Evolutionary conservation across 2,113 vertebrate genomes (phyloP).

Genomic region (Australoheros scitulus): DNA sequence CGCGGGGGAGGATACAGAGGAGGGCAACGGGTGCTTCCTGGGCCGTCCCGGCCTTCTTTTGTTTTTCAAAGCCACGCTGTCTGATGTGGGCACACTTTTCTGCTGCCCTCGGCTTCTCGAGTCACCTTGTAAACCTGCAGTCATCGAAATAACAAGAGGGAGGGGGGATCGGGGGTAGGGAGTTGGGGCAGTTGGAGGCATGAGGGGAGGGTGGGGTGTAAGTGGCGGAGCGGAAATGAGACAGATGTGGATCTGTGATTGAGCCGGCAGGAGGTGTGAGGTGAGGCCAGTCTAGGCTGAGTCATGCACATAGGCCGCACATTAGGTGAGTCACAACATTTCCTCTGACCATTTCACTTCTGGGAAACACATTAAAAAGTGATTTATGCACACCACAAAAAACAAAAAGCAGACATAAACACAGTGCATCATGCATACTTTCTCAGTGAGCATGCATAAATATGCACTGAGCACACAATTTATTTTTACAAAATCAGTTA

Average conservation of each 20-base stretch:
- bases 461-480: constrained; percentile 22
- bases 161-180: background rate
- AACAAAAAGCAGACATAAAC: constrained; percentile 30
- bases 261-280: constrained; percentile 73
- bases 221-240: constrained; percentile 62
- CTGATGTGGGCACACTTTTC: constrained; percentile 60
- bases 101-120: constrained; percentile 64
- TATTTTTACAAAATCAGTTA: constrained; percentile 37
- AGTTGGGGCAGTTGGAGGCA: background rate
- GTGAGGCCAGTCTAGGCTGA: constrained; percentile 71
- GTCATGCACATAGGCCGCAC: constrained; percentile 71
- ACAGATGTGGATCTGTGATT: constrained; percentile 76
- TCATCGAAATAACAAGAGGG: constrained; percentile 28
- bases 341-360: constrained; percentile 73
- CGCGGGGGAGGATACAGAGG: constrained; percentile 40
- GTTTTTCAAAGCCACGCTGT: constrained; percentile 79
- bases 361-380: constrained; percentile 72
- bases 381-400: constrained; percentile 57
- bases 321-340: constrained; percentile 78
- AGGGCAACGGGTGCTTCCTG: constrained; percentile 85
- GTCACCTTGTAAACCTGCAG: constrained; percentile 76
- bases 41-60: constrained; percentile 92
- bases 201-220: constrained; percentile 2
- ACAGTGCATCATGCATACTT: constrained; percentile 15
- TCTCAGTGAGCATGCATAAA: constrained; percentile 17